Evolutionary conservation across 2,113 vertebrate genomes (phyloP), one percentile per base, ranked within the genome.

Genomic region (Onychorhynchus coronatus): DNA sequence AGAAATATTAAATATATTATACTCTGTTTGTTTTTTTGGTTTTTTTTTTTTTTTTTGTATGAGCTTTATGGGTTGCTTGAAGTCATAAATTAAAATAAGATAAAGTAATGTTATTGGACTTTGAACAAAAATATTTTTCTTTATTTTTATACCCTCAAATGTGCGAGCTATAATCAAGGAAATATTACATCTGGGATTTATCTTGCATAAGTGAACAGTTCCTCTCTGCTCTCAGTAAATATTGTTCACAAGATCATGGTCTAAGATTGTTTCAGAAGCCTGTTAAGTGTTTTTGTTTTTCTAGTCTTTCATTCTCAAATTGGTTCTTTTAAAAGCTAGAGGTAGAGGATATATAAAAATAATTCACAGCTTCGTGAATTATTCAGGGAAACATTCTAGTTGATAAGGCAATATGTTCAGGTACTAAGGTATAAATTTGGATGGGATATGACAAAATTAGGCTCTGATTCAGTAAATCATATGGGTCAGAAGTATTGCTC

Each of bases 311-410:
- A 9, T 77, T 88, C 92, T 61, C 39, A 86, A 81, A 87, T 14
- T 47, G n/a, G 13, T 20, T 71, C 33, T 62, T 62, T 39, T 39
- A 59, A 59, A 68, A 88, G 23, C 39, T 58, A 52, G 23, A 93
- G 47, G 46, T 37, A 74, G 25, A 94, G 35, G 30, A 68, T 79
- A 62, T 76, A 70, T 67, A 93, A 96, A 93, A 93, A 88, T 77
- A 94, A 81, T 94, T 77, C 33, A 83, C 13, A 74, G 37, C 62
- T 75, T 93, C 88, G 93, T 96, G 65, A 97, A 93, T 97, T 92
- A 88, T 96, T 30, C 94, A 95, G 76, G 61, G 24, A n/a, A 80
- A 82, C 68, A 79, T 89, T 82, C 42, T 61, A 42, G 47, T 87
- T 77, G 78, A 52, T 89, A 89, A 78, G 42, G 71, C 44, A 94